Conservation (phyloP, 2,113 vertebrate species). For the Colossoma macropomum region DNA sequence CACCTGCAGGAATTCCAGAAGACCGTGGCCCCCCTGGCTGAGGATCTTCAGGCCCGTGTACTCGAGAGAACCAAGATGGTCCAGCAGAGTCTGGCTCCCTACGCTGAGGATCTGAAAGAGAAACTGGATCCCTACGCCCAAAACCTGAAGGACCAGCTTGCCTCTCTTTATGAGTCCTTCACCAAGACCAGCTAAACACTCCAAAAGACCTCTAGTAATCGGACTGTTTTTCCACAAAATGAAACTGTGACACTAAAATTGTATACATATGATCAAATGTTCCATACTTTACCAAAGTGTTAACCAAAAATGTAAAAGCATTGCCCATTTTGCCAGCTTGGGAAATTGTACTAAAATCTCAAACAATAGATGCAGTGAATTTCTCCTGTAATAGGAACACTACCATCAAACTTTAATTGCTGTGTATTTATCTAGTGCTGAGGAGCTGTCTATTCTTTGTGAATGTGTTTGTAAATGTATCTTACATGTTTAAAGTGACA, state of each 20-base stretch:
- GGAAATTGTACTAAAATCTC: neutral
- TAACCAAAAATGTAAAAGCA: neutral
- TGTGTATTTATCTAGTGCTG: constrained; percentile 29
- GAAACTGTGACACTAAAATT: neutral
- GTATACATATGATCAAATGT: constrained; percentile 12
- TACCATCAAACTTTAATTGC: neutral
- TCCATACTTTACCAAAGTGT: neutral
- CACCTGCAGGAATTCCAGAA: constrained; percentile 68
- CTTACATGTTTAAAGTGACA: constrained; percentile 21
- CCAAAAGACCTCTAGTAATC: neutral
- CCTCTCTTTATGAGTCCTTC: constrained; percentile 60
- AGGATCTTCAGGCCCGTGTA: constrained; percentile 63
- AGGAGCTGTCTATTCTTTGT: neutral
- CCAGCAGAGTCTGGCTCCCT: constrained; percentile 65
- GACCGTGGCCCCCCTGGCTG: constrained; percentile 65
- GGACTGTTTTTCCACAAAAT: neutral
- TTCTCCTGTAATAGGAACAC: neutral
- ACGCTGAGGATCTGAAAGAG: constrained; percentile 60
- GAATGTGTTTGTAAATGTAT: constrained; percentile 13
- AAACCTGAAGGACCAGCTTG: constrained; percentile 61
- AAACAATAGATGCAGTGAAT: neutral
- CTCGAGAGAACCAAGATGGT: constrained; percentile 59
- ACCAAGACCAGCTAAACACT: constrained; percentile 59
- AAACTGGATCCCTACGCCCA: constrained; percentile 61
- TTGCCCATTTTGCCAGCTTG: neutral